Evolutionary conservation across 2,888 invertebrate genomes (phyloP).

Genomic region (Dugesia japonica): DNA sequence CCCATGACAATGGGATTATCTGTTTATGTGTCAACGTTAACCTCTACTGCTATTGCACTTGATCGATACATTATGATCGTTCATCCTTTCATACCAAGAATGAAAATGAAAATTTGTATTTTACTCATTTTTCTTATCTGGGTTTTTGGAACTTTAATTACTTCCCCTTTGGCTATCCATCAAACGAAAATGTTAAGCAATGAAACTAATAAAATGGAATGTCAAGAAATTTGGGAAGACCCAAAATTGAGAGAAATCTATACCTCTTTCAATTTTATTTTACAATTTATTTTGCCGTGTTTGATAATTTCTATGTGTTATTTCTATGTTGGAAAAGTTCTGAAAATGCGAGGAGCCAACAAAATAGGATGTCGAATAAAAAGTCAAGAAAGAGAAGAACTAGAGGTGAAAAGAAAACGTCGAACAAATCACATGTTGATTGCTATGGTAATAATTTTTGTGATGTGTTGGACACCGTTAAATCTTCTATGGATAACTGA

Average conservation of each 20-base stretch:
- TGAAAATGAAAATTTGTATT: constrained; percentile 71
- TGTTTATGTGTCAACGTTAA: constrained; percentile 88
- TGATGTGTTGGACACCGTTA: constrained; percentile 66
- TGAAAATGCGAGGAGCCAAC: neutral
- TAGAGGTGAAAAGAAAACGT: constrained; percentile 71
- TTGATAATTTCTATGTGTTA: constrained; percentile 82
- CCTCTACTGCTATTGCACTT: constrained; percentile 84
- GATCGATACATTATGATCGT: constrained; percentile 92
- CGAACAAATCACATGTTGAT: constrained; percentile 89
- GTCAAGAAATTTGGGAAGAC: constrained; percentile 42
- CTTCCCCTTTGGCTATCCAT: constrained; percentile 73
- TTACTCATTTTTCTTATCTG: constrained; percentile 73
- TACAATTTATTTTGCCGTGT: constrained; percentile 87
- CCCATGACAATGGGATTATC: constrained; percentile 68
- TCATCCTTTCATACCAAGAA: constrained; percentile 76
- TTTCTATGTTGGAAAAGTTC: constrained; percentile 60
- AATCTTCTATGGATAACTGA: constrained; percentile 68
- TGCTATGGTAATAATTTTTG: constrained; percentile 84
- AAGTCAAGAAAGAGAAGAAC: constrained; percentile 55
- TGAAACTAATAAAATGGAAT: neutral
- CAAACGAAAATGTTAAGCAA: constrained; percentile 38
- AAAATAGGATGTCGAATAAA: constrained; percentile 32
- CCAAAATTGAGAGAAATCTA: constrained; percentile 62
- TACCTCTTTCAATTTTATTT: constrained; percentile 67
- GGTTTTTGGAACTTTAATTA: constrained; percentile 68